These are phyloP conservation scores for Sepioteuthis lessoniana DNA, from an alignment of 2,888 invertebrate species.

Conservation along the genomic window DNA sequence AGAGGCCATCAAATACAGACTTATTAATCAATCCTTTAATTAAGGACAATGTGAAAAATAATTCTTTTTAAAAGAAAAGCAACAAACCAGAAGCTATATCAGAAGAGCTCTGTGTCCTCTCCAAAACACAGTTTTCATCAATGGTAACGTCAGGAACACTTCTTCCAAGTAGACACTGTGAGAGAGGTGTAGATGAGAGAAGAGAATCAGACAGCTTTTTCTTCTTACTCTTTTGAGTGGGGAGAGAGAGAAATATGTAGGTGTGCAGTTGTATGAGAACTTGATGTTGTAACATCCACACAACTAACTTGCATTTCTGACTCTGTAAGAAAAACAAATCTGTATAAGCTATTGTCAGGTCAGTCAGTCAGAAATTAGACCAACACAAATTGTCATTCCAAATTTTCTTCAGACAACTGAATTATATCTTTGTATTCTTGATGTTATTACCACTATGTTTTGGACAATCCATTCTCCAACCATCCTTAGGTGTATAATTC, in stretches of 20 bases:
- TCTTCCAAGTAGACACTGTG: slow-evolving; percentile 61
- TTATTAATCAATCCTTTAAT: background rate
- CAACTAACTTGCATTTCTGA: slow-evolving; percentile 81
- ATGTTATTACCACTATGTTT: no score
- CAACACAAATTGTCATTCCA: no score
- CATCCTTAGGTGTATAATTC: no score
- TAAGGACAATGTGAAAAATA: background rate
- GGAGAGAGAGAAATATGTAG: slow-evolving; percentile 88
- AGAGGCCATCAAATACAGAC: background rate
- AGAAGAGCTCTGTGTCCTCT: slow-evolving; percentile 65
- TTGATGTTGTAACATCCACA: slow-evolving; percentile 93
- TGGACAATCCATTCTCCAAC: no score
- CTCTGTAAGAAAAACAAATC: slow-evolving; percentile 62
- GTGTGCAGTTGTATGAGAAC: slow-evolving; percentile 93
- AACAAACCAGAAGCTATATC: slow-evolving; percentile 64
- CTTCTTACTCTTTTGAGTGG: slow-evolving; percentile 53
- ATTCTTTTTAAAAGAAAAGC: background rate
- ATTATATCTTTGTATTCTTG: no score
- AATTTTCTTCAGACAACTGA: no score
- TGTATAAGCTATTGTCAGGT: background rate
- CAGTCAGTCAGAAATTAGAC: background rate
- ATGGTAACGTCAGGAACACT: slow-evolving; percentile 52
- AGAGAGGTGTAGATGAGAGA: slow-evolving; percentile 64
- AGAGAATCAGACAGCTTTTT: slow-evolving; percentile 77
- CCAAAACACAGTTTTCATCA: slow-evolving; percentile 57